Base-by-base conservation (phyloP, 1,140 invertebrate species). In the Homarus americanus region DNA sequence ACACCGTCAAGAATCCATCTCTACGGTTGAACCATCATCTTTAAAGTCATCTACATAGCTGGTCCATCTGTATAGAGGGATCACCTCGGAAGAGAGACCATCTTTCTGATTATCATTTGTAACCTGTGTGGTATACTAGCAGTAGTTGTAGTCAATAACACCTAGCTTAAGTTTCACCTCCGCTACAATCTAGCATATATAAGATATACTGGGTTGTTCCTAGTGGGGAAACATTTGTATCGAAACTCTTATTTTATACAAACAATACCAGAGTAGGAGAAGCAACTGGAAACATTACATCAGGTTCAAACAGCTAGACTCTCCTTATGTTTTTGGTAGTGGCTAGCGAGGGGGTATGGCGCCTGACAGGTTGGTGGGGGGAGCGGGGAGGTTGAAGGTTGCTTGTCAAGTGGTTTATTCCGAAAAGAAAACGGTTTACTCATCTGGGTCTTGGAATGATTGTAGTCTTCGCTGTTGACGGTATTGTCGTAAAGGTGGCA, bases 91-190 rank as follows among this genome's bases (percentile, higher is more conserved):
- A 78, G 28, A 83, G 66, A 41, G 69, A 85, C 66, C 66, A 73
- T 76, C 63, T 88, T n/a, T 88, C 69, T 90, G 69, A 84, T 78
- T 78, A 87, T 84, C 73, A 82, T 83, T 90, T 90, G 82, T 76
- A 90, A 90, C 88, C 88, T 90, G 80, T 90, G 87, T 90, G 88
- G 88, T 84, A 90, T 84, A 90, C 88, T 90, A 90, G 87, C 82
- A 88, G 87, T 86, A 86, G 58, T 88, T 80, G 76, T 80, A 88
- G 80, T 90, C 88, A 90, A 90, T 90, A 90, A 90, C 88, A 90
- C 73, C 88, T 90, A 90, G 72, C 34, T 86, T 83, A 83, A 83
- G 69, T 90, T 90, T 90, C 88, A 76, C 82, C 88, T 90, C 88
- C 80, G 53, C 88, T 90, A 90, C 88, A 84, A 84, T 90, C 88